Evolutionary conservation across 2,797 vertebrate species (phyloP), one percentile per base, ranked within the genome.

Genomic region (Sebastes alutus): DNA sequence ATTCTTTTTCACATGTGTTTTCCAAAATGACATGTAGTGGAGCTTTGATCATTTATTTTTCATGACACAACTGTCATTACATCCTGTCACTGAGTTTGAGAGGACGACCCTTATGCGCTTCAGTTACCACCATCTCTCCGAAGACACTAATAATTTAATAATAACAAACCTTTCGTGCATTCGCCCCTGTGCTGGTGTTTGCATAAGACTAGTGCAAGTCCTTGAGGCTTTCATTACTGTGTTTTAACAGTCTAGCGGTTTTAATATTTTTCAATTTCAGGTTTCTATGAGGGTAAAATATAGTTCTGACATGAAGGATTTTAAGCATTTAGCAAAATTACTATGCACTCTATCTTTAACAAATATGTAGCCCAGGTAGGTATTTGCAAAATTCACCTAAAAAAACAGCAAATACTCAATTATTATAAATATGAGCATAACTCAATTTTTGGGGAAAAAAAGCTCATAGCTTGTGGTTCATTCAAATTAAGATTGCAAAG

Each of bases 111-210:
- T 42, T 6, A 64, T 64, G 7, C 4, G n/a, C 33, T 64, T 64
- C 11, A 42, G 62, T 23, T 64, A 25, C 33, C 11, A 18, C n/a
- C 61, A 35, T 22, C 29, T 20, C 58, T 60, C 18, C 20, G 58
- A 60, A 60, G 29, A 60, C 8, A 29, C 27, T 30, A 35, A 63
- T 63, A n/a, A 35, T 63, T 13, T 18, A 38, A 38, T 38, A 38
- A 38, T 38, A 38, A 30, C 30, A 30, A 33, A n/a, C 59, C 30
- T 62, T n/a, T 54, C 33, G n/a, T 62, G 30, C 32, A 62, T 22
- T 62, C 3, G 6, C 58, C 14, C 30, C 30, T 14, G 75, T 46
- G 63, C 38, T 55, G 25, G 69, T 86, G 86, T 85, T 87, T 87
- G 72, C 79, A 78, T 22, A 75, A 74, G 56, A 54, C 46, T 29